Base-by-base conservation (phyloP, 2,888 invertebrate genomes). In the Stenichneumon culpator region DNA sequence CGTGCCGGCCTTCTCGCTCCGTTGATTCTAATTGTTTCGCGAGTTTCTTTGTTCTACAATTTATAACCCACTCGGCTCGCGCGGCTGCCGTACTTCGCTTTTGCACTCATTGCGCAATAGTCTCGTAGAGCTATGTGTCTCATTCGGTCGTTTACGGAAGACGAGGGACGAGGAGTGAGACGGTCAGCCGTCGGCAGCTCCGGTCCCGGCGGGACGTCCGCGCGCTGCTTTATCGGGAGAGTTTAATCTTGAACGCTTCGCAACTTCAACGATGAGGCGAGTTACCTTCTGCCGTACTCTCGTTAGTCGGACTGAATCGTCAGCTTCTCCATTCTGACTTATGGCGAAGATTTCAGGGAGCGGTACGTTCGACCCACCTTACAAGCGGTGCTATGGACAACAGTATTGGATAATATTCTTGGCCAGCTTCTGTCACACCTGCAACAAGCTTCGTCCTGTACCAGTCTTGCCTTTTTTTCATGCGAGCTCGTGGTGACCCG, bases 11-110 rank as follows among this genome's bases (percentile, higher is more conserved):
- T 83, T 75, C 67, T 79, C 86, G 84, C 84, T 81, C 52, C 75
- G 82, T 73, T 81, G 84, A 65, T 72, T 82, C 79, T 82, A 84
- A 84, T 84, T 80, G 79, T 84, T 78, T 79, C 82, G 79, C 83
- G 70, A 65, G 63, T 86, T 69, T 82, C 77, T 86, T 86, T 86
- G 84, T 86, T 82, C 82, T 63, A 52, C 54, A 79, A 79, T 82
- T 82, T 84, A 74, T 75, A 60, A 79, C 63, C 36, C 63, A 32
- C 25, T 57, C 63, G 39, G 36, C 39, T 19, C 67, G 39, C 11
- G n/a, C 36, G 14, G 47, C 25, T n/a, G 32, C 63, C 28, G 7
- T 28, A 28, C 63, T 28, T 54, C 63, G 47, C 54, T 63, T 74
- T 74, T 47, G 74, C 83, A 74, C 52, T 70, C 57, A 52, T 75